Evolutionary conservation across 2,888 invertebrate genomes (phyloP), one percentile per base, ranked within the genome.

Genomic region (Leucophora obtusa): DNA sequence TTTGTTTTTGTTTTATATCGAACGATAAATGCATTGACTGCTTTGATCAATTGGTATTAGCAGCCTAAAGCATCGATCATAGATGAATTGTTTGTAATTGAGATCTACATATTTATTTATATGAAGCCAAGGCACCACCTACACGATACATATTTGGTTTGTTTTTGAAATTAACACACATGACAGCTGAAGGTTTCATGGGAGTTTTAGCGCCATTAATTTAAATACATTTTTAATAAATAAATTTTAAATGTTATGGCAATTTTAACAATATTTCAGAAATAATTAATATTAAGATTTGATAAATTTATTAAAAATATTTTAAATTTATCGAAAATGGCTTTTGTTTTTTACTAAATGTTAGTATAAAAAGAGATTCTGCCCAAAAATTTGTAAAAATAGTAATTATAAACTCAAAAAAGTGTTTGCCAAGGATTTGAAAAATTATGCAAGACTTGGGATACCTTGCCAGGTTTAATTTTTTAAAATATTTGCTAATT

Each of bases 181-280:
- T n/a, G 43, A n/a, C n/a, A 47, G 43, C 43, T 47, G 43, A 38
- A 38, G 38, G 38, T 38, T 38, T 14, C 14, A 60, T 60, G 60
- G 47, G 60, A 50, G 62, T 47, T 62, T 62, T 50, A 62, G 62
- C 62, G 62, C 62, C 62, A 62, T 62, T 62, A 18, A 14, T 38
- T 38, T 38, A 11, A 9, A 38, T 38, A 38, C 2, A 11, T 38
- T 38, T 11, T 38, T 2, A 11, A 38, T 38, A 11, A 38, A 38
- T 14, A 11, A 38, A 38, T 38, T 35, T 3, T 35, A 24, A 24
- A 24, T 28, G 4, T 28, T 6, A 7, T 28, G 1, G 6, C 21
- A 21, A 21, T 21, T 21, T 21, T 21, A 21, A 21, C 21, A 21
- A 21, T 2, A 21, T 21, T 21, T 21, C 4, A 21, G 21, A 4